Conservation (phyloP, 2,113 vertebrate species). For the Meriones unguiculatus region DNA sequence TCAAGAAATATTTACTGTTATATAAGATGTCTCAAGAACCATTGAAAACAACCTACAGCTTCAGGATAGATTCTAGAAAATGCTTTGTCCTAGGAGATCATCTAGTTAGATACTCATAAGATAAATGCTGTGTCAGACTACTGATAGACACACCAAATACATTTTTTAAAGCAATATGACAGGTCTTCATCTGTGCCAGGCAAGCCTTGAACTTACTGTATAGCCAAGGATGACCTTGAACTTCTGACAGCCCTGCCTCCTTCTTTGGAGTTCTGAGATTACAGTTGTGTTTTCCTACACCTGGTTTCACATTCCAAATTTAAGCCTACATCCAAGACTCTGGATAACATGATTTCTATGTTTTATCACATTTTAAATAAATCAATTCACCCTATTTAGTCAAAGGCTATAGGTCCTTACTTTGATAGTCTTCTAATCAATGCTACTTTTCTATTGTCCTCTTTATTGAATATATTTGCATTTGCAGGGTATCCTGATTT, state of each 20-base stretch:
- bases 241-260: neutral
- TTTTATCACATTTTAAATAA: conserved; percentile 15
- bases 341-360: neutral
- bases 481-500: conserved; percentile 21
- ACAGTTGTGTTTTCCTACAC: neutral
- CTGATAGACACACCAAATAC: neutral
- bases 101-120: neutral
- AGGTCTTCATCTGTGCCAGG: neutral
- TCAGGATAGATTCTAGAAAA: neutral
- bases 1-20: conserved; percentile 49
- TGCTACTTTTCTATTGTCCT: neutral
- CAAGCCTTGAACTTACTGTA: neutral
- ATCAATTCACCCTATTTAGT: neutral
- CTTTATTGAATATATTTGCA: neutral
- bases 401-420: neutral
- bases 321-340: neutral
- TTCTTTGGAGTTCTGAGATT: too few species aligned
- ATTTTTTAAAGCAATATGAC: neutral
- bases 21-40: neutral
- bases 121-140: neutral
- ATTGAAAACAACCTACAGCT: neutral
- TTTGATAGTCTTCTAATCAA: neutral
- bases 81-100: neutral
- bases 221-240: neutral
- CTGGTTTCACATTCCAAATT: neutral